These are phyloP conservation scores for Salvator merianae DNA, from an alignment of 2,113 vertebrate genomes.

Conservation along the genomic window DNA sequence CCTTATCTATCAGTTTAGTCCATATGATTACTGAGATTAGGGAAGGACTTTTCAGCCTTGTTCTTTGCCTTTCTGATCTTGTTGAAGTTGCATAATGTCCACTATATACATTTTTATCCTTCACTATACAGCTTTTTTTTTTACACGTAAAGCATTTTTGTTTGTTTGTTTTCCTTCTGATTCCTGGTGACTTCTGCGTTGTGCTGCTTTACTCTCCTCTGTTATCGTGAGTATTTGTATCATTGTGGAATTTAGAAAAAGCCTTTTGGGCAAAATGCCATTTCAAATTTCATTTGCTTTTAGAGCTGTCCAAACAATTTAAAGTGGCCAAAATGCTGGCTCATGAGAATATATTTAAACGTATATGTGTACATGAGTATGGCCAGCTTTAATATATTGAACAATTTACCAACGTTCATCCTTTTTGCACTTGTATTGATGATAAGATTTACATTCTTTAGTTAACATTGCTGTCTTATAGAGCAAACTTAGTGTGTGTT, in stretches of 20 bases:
- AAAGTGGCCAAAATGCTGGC: not conserved
- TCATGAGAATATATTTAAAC: conserved; percentile 6
- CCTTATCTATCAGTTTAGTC: conserved; percentile 3
- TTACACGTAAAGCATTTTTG: not conserved
- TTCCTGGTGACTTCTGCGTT: not conserved
- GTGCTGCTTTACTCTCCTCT: not conserved
- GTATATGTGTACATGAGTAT: too few relatives aligned
- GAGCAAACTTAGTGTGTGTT: too few relatives aligned
- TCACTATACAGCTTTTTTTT: not conserved
- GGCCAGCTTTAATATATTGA: not conserved
- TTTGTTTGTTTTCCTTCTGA: not conserved
- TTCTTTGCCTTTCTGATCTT: not conserved
- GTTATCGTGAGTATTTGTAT: not conserved
- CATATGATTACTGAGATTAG: not conserved
- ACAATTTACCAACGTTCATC: not conserved
- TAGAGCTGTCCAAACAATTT: not conserved
- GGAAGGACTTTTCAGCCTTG: not conserved
- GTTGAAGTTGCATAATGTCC: not conserved
- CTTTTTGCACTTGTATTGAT: not conserved
- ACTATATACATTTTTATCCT: not conserved
- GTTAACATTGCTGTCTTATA: too few relatives aligned
- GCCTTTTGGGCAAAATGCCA: not conserved
- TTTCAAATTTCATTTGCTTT: conserved; percentile 12
- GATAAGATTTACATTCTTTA: not conserved
- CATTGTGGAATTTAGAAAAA: not conserved